These are phyloP conservation scores for Eira barbara DNA, from an alignment of 2,113 vertebrate species.

Conservation along the genomic window DNA sequence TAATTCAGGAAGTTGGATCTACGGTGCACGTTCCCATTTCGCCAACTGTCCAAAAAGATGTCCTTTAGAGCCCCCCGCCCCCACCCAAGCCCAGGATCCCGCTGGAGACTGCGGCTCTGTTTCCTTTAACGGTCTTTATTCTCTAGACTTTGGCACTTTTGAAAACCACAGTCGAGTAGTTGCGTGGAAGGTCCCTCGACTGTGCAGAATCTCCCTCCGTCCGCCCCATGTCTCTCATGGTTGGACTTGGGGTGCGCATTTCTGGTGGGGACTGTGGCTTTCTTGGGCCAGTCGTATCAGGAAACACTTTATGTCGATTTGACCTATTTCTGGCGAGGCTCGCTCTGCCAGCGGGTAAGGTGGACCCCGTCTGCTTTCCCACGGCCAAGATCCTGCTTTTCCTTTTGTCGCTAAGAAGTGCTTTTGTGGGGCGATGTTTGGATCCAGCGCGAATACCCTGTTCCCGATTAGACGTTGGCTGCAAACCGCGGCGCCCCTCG, in stretches of 20 bases:
- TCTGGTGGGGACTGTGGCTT: not conserved
- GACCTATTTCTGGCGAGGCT: not conserved
- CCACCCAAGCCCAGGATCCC: not conserved
- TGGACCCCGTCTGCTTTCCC: not conserved
- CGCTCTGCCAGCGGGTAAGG: not conserved
- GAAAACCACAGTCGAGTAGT: not conserved
- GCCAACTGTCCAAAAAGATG: not conserved
- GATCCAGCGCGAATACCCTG: not conserved
- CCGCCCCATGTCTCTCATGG: not conserved
- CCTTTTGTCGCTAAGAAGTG: not conserved
- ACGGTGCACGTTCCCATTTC: not conserved
- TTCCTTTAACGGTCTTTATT: not conserved
- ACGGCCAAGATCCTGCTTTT: not conserved
- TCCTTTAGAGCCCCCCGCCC: not conserved
- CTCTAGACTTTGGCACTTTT: not conserved
- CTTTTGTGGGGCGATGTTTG: not conserved
- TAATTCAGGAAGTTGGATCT: not conserved
- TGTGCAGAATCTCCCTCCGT: not conserved
- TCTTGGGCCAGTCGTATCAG: not conserved
- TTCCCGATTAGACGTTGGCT: not conserved
- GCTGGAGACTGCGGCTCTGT: not conserved
- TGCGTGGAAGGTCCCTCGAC: not conserved
- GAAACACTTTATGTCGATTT: not conserved
- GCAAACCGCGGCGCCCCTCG: not conserved
- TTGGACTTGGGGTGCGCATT: not conserved